Evolutionary conservation across 2,888 invertebrate species (phyloP).

Genomic region (Archips xylosteana): DNA sequence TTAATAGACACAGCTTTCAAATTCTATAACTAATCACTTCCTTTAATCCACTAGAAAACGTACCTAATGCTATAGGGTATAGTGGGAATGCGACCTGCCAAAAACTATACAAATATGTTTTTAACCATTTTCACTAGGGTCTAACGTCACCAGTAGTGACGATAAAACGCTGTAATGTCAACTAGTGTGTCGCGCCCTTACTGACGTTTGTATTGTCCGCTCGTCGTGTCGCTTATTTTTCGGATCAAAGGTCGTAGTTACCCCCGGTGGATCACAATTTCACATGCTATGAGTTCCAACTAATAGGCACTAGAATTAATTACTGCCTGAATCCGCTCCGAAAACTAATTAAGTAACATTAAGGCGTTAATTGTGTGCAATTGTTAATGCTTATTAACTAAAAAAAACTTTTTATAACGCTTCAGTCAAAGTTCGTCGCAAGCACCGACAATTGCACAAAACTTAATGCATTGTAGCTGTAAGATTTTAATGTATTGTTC

Average conservation of each 20-base stretch:
- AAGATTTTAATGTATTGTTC: conserved; percentile 85
- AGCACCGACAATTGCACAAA: conserved; percentile 80
- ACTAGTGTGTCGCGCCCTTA: background rate
- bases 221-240: background rate
- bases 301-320: conserved; percentile 53
- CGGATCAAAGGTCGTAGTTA: background rate
- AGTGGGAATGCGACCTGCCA: background rate
- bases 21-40: conserved; percentile 4
- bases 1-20: conserved; percentile 17
- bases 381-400: conserved; percentile 71
- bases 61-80: too few species aligned
- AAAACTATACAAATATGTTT: background rate
- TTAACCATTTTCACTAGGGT: background rate
- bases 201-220: background rate
- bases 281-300: background rate
- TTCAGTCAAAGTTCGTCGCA: conserved; percentile 4
- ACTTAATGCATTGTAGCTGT: conserved; percentile 64
- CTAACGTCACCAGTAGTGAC: background rate
- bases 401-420: background rate
- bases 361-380: conserved; percentile 76
- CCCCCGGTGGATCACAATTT: background rate
- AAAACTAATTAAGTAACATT: conserved; percentile 71
- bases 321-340: conserved; percentile 82
- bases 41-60: background rate
- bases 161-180: background rate